These are phyloP conservation scores for Phenganax marumi DNA, from an alignment of 92 coral and sea anemone genomes.

Conservation along the genomic window DNA sequence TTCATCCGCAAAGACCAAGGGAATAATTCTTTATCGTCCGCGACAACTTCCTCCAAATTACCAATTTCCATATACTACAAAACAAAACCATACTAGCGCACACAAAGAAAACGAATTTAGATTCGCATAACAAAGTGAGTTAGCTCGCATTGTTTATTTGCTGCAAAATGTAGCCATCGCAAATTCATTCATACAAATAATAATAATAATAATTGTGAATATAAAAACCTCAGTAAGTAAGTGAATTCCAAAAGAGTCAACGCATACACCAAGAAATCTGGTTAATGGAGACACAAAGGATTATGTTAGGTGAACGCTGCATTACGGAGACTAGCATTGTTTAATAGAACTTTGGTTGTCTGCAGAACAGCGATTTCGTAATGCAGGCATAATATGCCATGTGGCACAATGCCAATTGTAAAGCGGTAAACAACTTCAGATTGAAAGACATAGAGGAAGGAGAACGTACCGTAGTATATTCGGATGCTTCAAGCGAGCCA, in stretches of 20 bases:
- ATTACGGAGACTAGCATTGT: conserved; percentile 1
- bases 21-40: conserved; percentile 68
- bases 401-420: neutral
- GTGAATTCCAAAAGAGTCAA: conserved; percentile 61
- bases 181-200: neutral
- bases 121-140: neutral
- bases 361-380: neutral
- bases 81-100: neutral
- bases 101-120: neutral
- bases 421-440: neutral
- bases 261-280: conserved; percentile 86
- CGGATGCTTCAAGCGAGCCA: conserved; percentile 77
- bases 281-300: conserved; percentile 14
- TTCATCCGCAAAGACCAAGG: conserved; percentile 81
- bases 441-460: neutral
- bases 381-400: conserved; percentile 7
- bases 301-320: neutral
- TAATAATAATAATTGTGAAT: neutral
- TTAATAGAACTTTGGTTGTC: neutral
- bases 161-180: neutral
- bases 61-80: conserved; percentile 88
- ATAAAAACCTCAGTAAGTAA: conserved; percentile 75
- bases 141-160: neutral
- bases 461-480: conserved; percentile 65
- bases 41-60: conserved; percentile 74